Evolutionary conservation across 1,140 invertebrate genomes (phyloP), one percentile per base, ranked within the genome.

Genomic region (Cydia splendana): DNA sequence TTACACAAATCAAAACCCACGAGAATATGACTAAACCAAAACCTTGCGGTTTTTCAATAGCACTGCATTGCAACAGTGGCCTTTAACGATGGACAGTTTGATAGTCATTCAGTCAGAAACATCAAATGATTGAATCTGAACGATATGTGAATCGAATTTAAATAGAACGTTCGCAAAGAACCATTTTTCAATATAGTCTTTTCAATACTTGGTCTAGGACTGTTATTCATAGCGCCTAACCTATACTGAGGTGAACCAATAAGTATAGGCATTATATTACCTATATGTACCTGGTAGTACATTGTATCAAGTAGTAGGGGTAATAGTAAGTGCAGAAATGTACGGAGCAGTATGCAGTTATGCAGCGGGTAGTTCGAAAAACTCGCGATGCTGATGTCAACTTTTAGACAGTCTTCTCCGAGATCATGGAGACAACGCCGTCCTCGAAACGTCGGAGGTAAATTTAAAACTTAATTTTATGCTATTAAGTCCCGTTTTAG

Each of bases 131-230:
- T 62, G 20, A 24, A 62, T 24, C 10, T 18, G 53, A 20, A 62
- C 53, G n/a, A 24, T 20, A 62, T 62, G 53, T 62, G 53, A 62
- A 24, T 24, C 57, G 12, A 62, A 62, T 62, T 62, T 62, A 24
- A 62, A 62, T 62, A 24, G 57, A 24, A 62, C 20, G 20, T 62
- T 62, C 57, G 7, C 57, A 62, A 24, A 62, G 57, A 24, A 20
- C 57, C 57, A 62, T 62, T 62, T 62, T 57, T 62, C 57, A 62
- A 62, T 62, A 62, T 24, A 62, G 57, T 24, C 9, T 62, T 62
- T 62, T n/a, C 57, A 62, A 62, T 62, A 62, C 57, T 62, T 62
- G 57, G 18, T 9, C 57, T 20, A 18, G n/a, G 57, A 24, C 4
- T 24, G 57, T 24, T 3, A 62, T 62, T 62, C 57, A 1, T 20